Conservation (phyloP, 2,888 invertebrate species). For the Herminia tarsipennalis region DNA sequence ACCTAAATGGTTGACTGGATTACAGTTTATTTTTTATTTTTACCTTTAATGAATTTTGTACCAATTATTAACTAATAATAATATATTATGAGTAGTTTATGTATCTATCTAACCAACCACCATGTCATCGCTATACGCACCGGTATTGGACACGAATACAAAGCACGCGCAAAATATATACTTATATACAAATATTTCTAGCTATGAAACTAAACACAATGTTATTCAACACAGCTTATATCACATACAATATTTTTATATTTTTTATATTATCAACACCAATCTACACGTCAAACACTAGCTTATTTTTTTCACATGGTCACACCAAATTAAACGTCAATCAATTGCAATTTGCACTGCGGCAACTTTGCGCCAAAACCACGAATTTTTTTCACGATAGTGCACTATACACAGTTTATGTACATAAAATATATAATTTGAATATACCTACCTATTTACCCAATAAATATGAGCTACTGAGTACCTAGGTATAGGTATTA, state of each 20-base stretch:
- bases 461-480: too few relatives aligned
- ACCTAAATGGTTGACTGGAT: too few relatives aligned
- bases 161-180: conserved; percentile 40
- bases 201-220: not conserved
- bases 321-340: conserved; percentile 1
- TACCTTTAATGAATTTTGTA: not conserved
- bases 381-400: conserved; percentile 1
- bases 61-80: not conserved
- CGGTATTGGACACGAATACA: conserved; percentile 45
- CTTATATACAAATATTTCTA: conserved; percentile 10
- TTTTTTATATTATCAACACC: not conserved
- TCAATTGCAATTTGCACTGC: conserved; percentile 6
- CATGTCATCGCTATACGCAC: conserved; percentile 56
- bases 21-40: not conserved
- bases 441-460: not conserved
- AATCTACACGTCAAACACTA: conserved; percentile 4
- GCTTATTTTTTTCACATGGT: conserved; percentile 16
- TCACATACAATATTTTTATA: conserved; percentile 1
- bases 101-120: conserved; percentile 55
- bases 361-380: conserved; percentile 15
- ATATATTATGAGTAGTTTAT: conserved; percentile 9
- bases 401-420: conserved; percentile 31
- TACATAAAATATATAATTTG: conserved; percentile 18
- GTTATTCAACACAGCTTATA: conserved; percentile 13
- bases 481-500: too few relatives aligned